Percentiles rank a stretch among this genome's conserved stretches.
Evolutionary conservation across 92 coral and sea anemone species (phyloP).

Genomic region (Porites lobata): DNA sequence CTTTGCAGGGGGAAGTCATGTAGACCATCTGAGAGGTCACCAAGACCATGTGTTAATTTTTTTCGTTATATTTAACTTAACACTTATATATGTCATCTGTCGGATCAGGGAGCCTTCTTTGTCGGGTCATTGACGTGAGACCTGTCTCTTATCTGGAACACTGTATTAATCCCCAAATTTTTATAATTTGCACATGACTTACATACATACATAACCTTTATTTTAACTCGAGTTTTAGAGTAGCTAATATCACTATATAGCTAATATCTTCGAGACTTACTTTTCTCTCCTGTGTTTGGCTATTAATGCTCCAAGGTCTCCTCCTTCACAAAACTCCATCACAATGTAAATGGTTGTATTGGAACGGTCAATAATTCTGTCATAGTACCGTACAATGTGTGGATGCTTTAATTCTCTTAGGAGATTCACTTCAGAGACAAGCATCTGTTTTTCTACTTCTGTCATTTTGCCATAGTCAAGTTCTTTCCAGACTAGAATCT

Average conservation of each 20-base stretch:
- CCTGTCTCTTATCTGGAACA: no score
- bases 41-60: no score
- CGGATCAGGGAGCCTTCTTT: no score
- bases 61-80: no score
- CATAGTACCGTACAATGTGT: conserved; percentile 94
- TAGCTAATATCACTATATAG: not conserved
- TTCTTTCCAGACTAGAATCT: conserved; percentile 98
- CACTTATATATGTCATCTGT: no score
- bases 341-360: conserved; percentile 94
- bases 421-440: conserved; percentile 98
- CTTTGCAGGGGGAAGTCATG: no score
- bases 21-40: no score
- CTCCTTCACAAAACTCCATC: conserved; percentile 98
- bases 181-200: no score
- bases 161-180: no score
- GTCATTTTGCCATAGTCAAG: conserved; percentile 98
- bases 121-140: no score
- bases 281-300: conserved; percentile 90
- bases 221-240: no score
- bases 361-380: conserved; percentile 93
- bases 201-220: no score
- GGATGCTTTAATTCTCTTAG: conserved; percentile 97
- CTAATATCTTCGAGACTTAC: conserved; percentile 59
- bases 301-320: conserved; percentile 91
- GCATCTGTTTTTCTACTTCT: conserved; percentile 95